Evolutionary conservation across 1,140 invertebrate genomes (phyloP), one percentile per base, ranked within the genome.

Genomic region (Streblospio benedicti): DNA sequence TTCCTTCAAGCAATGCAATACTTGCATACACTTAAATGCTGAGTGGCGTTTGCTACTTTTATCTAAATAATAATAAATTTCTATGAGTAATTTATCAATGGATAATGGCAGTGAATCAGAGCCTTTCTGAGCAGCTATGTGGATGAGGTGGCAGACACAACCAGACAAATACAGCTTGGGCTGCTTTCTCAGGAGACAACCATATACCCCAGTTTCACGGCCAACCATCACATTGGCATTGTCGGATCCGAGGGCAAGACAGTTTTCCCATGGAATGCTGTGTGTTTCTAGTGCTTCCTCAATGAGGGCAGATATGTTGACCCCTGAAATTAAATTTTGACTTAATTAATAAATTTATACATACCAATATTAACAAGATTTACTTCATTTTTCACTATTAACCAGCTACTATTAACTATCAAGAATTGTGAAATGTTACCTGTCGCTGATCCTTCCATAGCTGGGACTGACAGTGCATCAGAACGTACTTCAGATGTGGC

Each of bases 221-320:
- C 66, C 66, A 1, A 58, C 58, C 65, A 67, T 69, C 9, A 67
- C 66, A 53, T 53, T 65, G 38, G 67, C 62, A 59, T 67, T 69
- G 43, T 69, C 64, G 57, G 45, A 64, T 0, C 66, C 66, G 28
- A 69, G 58, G 18, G 66, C 59, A 0, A 69, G 32, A 35, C 62
- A 67, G 53, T 69, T 67, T 20, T 43, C 20, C 64, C 61, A 69
- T 16, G 61, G 43, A 32, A 67, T 57, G 4, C 59, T 44, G 18
- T 52, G 16, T 12, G 45, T 27, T 30, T 47, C 33, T 5, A 69
- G 33, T 47, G 57, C 67, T 12, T 38, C 12, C 38, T 65, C 51
- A 12, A 69, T 53, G 0, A 69, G 57, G 9, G 52, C 41, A 18
- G 64, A 65, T n/a, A 69, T 69, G 18, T 61, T 64, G 30, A 60